These are phyloP conservation scores for Cataglyphis hispanica DNA, from an alignment of 1,140 invertebrate genomes.

Conservation along the genomic window DNA sequence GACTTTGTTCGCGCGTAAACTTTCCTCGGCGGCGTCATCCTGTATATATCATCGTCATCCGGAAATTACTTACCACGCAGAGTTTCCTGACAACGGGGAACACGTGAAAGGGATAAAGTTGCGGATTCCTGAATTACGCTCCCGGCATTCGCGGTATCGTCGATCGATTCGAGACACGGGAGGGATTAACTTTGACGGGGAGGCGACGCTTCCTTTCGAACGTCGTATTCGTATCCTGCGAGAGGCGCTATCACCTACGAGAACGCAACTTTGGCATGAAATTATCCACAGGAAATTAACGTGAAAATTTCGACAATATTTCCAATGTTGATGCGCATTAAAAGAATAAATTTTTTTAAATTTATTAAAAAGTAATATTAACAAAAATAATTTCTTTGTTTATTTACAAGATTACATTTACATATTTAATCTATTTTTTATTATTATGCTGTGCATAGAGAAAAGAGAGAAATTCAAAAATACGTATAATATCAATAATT, in stretches of 20 bases:
- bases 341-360: neutral
- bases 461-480: neutral
- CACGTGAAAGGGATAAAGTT: conserved; percentile 75
- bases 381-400: neutral
- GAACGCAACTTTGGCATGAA: neutral
- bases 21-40: conserved; percentile 66
- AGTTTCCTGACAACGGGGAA: conserved; percentile 67
- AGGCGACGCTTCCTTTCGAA: conserved; percentile 54
- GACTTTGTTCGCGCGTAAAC: conserved; percentile 60
- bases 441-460: neutral
- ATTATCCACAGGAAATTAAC: conserved; percentile 56
- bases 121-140: conserved; percentile 73
- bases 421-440: neutral
- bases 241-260: conserved; percentile 20
- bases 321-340: neutral
- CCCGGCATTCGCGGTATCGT: conserved; percentile 59
- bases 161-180: conserved; percentile 58
- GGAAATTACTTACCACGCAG: conserved; percentile 74
- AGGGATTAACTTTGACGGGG: conserved; percentile 66
- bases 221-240: conserved; percentile 25
- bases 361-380: too few species aligned
- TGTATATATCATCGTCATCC: conserved; percentile 73
- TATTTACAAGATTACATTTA: neutral
- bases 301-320: neutral
- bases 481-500: conserved; percentile 13